Evolutionary conservation across 2,113 vertebrate genomes (phyloP).

Genomic region (Casuarius casuarius): DNA sequence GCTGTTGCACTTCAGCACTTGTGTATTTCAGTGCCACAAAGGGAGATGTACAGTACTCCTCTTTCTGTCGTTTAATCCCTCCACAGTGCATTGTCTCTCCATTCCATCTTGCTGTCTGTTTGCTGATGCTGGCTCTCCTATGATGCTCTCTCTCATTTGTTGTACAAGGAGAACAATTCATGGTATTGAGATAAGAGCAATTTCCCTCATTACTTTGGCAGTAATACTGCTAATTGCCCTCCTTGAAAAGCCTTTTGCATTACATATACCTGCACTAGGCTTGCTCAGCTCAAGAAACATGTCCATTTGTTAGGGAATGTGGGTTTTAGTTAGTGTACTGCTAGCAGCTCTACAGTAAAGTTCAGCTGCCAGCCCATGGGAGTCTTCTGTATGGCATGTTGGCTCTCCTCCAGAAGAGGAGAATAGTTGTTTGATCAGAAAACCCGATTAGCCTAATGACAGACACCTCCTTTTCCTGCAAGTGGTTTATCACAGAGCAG

Average conservation of each 20-base stretch:
- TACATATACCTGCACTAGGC: neutral
- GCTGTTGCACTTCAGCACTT: neutral
- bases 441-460: constrained; percentile 17
- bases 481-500: neutral
- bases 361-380: neutral
- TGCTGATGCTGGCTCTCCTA: neutral
- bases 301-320: neutral
- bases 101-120: neutral
- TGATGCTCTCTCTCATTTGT: neutral
- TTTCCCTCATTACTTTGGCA: neutral
- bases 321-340: neutral
- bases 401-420: neutral
- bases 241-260: neutral
- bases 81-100: accelerated
- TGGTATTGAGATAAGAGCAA: neutral
- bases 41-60: accelerated
- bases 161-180: neutral
- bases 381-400: neutral
- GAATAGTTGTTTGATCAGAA: constrained; percentile 2
- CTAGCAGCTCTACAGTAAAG: neutral
- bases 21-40: neutral
- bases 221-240: neutral
- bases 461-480: neutral
- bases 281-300: neutral
- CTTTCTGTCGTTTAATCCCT: neutral